Percentiles rank a stretch among this genome's conserved stretches.
phyloP scores from a whole-genome alignment of 2,888 invertebrate species.

The Ephialtes manifestator region DNA sequence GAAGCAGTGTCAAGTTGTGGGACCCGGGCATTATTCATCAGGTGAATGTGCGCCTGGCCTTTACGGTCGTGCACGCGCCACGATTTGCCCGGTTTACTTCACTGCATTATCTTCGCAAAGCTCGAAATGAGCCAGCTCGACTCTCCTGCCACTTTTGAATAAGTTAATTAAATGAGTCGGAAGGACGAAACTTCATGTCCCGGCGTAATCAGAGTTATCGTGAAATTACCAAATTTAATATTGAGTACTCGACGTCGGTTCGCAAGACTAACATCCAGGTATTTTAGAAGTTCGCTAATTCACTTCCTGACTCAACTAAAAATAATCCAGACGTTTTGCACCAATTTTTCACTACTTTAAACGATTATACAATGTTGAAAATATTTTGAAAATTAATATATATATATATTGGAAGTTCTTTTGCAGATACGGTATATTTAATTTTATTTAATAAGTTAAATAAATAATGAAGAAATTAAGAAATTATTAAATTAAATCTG shows the following conservation, averaged over 20 bases:
- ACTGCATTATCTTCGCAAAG: slow-evolving; percentile 48
- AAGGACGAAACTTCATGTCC: neutral
- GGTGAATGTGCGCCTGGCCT: slow-evolving; percentile 68
- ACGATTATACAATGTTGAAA: too few species aligned
- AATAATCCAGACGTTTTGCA: too few species aligned
- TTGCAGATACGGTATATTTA: too few species aligned
- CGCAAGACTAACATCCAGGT: neutral
- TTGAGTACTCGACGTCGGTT: neutral
- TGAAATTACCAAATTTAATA: slow-evolving; percentile 13
- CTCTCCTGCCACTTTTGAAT: slow-evolving; percentile 30
- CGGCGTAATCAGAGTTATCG: slow-evolving; percentile 2
- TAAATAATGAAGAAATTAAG: too few species aligned
- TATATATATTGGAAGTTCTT: too few species aligned
- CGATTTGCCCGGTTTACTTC: slow-evolving; percentile 56
- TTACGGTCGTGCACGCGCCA: slow-evolving; percentile 59
- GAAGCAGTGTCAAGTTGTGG: slow-evolving; percentile 76
- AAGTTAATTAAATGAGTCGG: slow-evolving; percentile 29
- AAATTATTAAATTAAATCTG: too few species aligned
- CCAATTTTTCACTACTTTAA: too few species aligned
- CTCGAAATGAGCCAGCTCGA: slow-evolving; percentile 40
- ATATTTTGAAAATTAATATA: too few species aligned
- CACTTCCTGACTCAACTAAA: neutral
- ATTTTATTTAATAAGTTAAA: too few species aligned
- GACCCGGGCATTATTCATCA: slow-evolving; percentile 73
- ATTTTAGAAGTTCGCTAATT: neutral